phyloP scores from a whole-genome alignment of 2,888 invertebrate species.

The Polyommatus icarus region DNA sequence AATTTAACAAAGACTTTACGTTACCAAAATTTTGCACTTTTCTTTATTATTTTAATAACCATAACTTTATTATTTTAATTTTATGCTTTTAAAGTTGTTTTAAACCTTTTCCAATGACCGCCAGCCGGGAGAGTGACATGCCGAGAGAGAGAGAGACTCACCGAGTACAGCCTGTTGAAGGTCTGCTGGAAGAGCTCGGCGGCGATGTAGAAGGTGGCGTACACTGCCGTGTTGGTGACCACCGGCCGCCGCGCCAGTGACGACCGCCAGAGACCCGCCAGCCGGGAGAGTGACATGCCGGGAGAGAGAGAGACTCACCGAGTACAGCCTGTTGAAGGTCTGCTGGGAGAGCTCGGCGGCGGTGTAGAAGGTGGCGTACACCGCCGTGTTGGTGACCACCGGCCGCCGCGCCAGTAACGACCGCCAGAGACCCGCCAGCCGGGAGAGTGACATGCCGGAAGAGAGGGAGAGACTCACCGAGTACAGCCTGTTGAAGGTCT shows the following conservation, averaged over 20 bases:
- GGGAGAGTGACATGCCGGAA: conserved; percentile 50
- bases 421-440: conserved; percentile 49
- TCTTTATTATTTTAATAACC: no score
- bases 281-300: conserved; percentile 50
- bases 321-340: conserved; percentile 82
- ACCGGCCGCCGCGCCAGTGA: conserved; percentile 75
- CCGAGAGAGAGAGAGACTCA: conserved; percentile 54
- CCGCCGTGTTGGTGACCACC: conserved; percentile 77
- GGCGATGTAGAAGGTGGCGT: conserved; percentile 88
- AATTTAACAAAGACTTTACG: no score
- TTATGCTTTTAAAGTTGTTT: no score
- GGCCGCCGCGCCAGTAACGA: conserved; percentile 71
- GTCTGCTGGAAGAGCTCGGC: conserved; percentile 91
- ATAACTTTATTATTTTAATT: no score
- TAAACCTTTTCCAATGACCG: no score
- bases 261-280: conserved; percentile 49
- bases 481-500: no score
- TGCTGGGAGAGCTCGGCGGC: conserved; percentile 91
- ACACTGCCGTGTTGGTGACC: conserved; percentile 81
- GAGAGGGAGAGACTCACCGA: background rate
- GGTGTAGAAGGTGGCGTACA: conserved; percentile 89
- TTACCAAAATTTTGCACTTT: no score
- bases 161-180: conserved; percentile 83
- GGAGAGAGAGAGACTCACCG: conserved; percentile 70
- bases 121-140: no score